These are phyloP conservation scores for Bambusicola thoracicus DNA, from an alignment of 2,113 vertebrate species.

Conservation along the genomic window DNA sequence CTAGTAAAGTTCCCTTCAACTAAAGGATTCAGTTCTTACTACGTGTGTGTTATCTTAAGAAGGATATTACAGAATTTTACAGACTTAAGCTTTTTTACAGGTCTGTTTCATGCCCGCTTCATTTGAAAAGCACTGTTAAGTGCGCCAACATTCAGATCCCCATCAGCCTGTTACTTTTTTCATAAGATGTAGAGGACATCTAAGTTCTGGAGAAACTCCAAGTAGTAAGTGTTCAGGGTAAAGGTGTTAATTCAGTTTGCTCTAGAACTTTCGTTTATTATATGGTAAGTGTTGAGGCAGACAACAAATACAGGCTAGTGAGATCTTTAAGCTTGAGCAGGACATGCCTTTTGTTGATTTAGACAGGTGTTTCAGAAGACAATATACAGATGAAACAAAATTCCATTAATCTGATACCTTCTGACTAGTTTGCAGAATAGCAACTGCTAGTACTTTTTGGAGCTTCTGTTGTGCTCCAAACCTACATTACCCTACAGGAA, in stretches of 20 bases:
- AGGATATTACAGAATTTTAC: background rate
- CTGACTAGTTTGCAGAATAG: background rate
- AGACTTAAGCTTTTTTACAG: background rate
- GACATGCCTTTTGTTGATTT: background rate
- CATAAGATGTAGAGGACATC: background rate
- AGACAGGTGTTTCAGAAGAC: background rate
- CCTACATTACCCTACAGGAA: background rate
- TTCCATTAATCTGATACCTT: background rate
- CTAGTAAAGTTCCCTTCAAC: background rate
- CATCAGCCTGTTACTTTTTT: background rate
- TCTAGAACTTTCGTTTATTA: background rate
- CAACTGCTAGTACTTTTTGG: background rate
- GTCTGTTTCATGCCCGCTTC: background rate
- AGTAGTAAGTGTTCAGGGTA: background rate
- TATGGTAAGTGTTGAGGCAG: background rate
- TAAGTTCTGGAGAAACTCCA: background rate
- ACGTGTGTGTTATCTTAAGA: background rate
- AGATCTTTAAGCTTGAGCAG: background rate
- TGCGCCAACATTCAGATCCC: background rate
- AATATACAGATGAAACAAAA: background rate
- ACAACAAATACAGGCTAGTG: background rate
- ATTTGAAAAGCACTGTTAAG: background rate
- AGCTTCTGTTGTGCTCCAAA: background rate
- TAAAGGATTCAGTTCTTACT: background rate
- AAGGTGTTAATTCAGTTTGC: background rate